Evolutionary conservation across 2,113 vertebrate genomes (phyloP), one percentile per base, ranked within the genome.

Genomic region (Perognathus longimembris): DNA sequence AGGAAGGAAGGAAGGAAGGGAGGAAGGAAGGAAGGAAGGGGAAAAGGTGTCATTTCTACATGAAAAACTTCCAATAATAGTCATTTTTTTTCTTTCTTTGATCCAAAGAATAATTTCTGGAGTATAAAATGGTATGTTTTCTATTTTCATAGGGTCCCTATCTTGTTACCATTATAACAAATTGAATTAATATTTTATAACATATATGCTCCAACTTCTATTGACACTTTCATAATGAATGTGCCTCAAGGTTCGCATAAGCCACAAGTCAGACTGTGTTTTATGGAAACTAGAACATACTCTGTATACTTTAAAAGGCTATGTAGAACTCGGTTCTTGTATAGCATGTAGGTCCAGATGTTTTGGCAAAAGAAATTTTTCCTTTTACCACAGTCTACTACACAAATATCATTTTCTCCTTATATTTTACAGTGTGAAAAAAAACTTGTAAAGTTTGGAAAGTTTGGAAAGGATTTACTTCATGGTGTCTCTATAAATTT

Each of bases 51-150:
- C 8, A 82, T 66, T 86, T 89, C 20, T 59, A 17, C 6, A 32
- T 36, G 36, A 89, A 88, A 84, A 2, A n/a, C 11, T 30, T 89
- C 6, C 21, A 32, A 2, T 7, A 67, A 6, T 4, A 1, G 69
- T 84, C 67, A 3, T 28, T 1, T 38, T 34, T 76, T 57, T n/a
- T 24, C 1, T 3, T 1, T 66, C 40, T 74, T 15, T 18, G 50
- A 54, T 30, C 8, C 45, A 67, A 84, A 59, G 34, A 82, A 67
- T 5, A 66, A 45, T 50, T 74, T 74, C 26, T 50, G 10, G 17
- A 84, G 64, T n/a, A 83, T 26, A 92, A 90, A 85, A 93, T 15
- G 66, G 0, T 10, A 83, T 30, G 66, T 63, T 77, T 1, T 88
- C 8, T 40, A 34, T 78, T 76, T 18, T 77, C 17, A 28, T 11